Evolutionary conservation across 1,140 invertebrate genomes (phyloP).

Genomic region (Scaptomyza graminum): DNA sequence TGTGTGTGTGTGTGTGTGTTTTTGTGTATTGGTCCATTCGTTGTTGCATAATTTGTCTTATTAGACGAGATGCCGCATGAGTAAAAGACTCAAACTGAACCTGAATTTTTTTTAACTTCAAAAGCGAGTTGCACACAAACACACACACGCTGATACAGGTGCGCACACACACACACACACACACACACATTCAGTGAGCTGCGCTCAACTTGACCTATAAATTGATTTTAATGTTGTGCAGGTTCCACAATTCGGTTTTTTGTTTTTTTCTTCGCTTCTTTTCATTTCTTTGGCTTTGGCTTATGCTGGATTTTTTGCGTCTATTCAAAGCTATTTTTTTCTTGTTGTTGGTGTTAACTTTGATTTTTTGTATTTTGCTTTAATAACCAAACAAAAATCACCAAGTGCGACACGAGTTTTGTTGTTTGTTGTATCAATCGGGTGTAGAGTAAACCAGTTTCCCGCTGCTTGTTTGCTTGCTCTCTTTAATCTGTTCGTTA

Average conservation of each 20-base stretch:
- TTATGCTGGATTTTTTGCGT: slow-evolving; percentile 18
- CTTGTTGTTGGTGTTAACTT: neutral
- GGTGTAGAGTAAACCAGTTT: slow-evolving; percentile 50
- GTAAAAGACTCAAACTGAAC: slow-evolving; percentile 72
- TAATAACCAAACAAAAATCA: slow-evolving; percentile 40
- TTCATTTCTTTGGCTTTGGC: slow-evolving; percentile 44
- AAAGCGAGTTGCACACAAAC: slow-evolving; percentile 52
- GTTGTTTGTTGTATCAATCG: slow-evolving; percentile 34
- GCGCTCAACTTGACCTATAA: slow-evolving; percentile 80
- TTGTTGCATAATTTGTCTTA: slow-evolving; percentile 71
- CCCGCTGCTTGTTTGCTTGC: slow-evolving; percentile 13
- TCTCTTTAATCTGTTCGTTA: slow-evolving; percentile 45
- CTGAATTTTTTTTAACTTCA: slow-evolving; percentile 62
- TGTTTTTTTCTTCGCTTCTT: slow-evolving; percentile 13
- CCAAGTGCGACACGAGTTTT: slow-evolving; percentile 61
- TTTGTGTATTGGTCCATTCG: slow-evolving; percentile 32
- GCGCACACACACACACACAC: slow-evolving; percentile 24
- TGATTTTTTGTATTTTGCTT: slow-evolving; percentile 34
- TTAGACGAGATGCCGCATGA: slow-evolving; percentile 71
- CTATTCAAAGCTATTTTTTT: slow-evolving; percentile 58
- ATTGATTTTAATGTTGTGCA: slow-evolving; percentile 80
- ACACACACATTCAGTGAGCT: slow-evolving; percentile 8
- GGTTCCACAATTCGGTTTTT: slow-evolving; percentile 56
- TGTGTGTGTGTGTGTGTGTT: slow-evolving; percentile 9
- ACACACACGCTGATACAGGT: no score